Conservation (phyloP, 1,140 invertebrate genomes). For the Tenebrio molitor region DNA sequence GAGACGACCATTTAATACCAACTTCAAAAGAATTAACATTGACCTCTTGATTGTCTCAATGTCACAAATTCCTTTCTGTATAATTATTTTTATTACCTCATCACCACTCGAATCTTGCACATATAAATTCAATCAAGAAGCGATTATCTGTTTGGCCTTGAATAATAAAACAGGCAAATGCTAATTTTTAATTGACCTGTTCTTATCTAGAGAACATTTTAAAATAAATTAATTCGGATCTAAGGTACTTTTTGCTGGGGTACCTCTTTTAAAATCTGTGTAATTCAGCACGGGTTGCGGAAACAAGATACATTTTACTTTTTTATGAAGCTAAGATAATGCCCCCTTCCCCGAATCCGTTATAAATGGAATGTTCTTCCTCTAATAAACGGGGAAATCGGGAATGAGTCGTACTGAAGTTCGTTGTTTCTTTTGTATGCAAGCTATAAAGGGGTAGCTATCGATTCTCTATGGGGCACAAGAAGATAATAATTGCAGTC, state of each 20-base stretch:
- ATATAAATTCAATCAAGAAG: slow-evolving; percentile 22
- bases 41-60: too few species aligned
- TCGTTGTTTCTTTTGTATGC: slow-evolving; percentile 28
- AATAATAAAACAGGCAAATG: slow-evolving; percentile 13
- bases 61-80: slow-evolving; percentile 20
- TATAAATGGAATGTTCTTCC: neutral
- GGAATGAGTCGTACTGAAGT: neutral
- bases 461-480: slow-evolving; percentile 10
- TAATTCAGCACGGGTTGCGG: too few species aligned
- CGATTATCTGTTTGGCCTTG: slow-evolving; percentile 14
- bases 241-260: neutral
- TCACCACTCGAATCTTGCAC: neutral
- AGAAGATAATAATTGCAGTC: slow-evolving; percentile 11
- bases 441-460: slow-evolving; percentile 21
- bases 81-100: slow-evolving; percentile 31
- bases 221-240: neutral
- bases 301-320: too few species aligned
- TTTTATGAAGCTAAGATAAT: too few species aligned
- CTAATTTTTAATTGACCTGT: slow-evolving; percentile 22
- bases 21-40: too few species aligned
- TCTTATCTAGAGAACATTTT: neutral
- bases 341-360: neutral
- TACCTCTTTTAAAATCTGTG: too few species aligned
- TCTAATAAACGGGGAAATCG: slow-evolving; percentile 1
- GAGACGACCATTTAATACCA: neutral